A percentile compares a stretch with the other conserved stretches of the same genome.
phyloP scores from a whole-genome alignment of 2,888 invertebrate species.

The Trachelus stipa region DNA sequence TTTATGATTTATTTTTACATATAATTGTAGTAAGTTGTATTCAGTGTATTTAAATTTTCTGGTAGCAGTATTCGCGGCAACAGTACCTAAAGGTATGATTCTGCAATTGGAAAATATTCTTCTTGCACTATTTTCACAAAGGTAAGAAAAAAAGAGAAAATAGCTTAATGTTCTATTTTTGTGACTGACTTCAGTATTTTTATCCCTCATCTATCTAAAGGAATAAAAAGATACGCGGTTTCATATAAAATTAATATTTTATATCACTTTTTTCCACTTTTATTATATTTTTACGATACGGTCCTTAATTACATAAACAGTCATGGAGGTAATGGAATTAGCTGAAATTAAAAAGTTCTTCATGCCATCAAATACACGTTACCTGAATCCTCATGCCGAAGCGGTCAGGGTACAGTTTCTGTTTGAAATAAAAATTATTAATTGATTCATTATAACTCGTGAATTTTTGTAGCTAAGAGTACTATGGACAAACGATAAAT shows the following conservation, averaged over 20 bases:
- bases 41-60: not conserved
- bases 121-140: not conserved
- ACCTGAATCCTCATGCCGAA: constrained; percentile 25
- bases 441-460: not conserved
- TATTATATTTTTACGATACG: not conserved
- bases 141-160: not conserved
- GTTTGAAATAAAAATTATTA: not conserved
- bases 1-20: not conserved
- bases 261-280: constrained; percentile 23
- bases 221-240: not conserved
- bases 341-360: constrained; percentile 28
- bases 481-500: constrained; percentile 15
- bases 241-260: not conserved
- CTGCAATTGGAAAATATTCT: not conserved
- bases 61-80: not conserved
- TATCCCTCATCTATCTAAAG: not conserved
- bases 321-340: constrained; percentile 32
- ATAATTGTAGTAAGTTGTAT: not conserved
- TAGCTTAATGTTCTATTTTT: not conserved
- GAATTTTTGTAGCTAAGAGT: constrained; percentile 7
- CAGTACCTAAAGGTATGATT: not conserved
- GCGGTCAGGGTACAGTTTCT: constrained; percentile 25
- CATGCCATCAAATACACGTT: constrained; percentile 28
- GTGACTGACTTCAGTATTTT: not conserved
- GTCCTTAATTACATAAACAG: not conserved